Percentiles rank a stretch among this genome's conserved stretches.
Evolutionary conservation across 2,888 invertebrate species (phyloP).

Genomic region (Epinotia ramella): DNA sequence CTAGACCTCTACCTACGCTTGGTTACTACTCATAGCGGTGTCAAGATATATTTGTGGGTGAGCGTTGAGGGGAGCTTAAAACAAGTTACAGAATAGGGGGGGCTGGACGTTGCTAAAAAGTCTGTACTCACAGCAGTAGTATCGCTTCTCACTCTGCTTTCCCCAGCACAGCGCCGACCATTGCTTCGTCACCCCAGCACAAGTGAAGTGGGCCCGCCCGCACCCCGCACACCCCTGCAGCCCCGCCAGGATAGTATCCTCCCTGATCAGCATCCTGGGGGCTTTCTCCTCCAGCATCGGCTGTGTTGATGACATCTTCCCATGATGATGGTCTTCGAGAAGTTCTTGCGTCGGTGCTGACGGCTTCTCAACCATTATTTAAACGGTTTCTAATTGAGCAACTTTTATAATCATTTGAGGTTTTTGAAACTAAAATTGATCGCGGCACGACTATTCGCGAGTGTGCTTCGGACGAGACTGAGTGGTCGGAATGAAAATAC

Average conservation of each 20-base stretch:
- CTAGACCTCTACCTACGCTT: too few relatives aligned
- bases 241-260: conserved; percentile 73
- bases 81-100: too few relatives aligned
- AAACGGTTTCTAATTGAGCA: not conserved
- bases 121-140: conserved; percentile 73
- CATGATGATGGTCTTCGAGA: conserved; percentile 47
- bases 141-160: conserved; percentile 69
- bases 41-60: too few relatives aligned
- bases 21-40: too few relatives aligned
- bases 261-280: conserved; percentile 64
- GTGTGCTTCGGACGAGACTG: not conserved
- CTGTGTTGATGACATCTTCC: conserved; percentile 54
- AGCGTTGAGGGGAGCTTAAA: too few relatives aligned
- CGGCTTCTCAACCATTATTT: conserved; percentile 1
- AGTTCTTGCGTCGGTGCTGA: not conserved
- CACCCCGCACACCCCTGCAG: conserved; percentile 74
- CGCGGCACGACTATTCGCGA: not conserved
- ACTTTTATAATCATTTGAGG: not conserved
- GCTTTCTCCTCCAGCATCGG: conserved; percentile 60
- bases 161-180: conserved; percentile 81
- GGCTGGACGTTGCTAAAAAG: not conserved
- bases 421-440: too few relatives aligned
- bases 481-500: not conserved
- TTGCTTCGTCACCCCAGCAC: conserved; percentile 70
- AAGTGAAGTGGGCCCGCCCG: conserved; percentile 70